Conservation (phyloP, 2,797 vertebrate species). For the Channa striata region DNA sequence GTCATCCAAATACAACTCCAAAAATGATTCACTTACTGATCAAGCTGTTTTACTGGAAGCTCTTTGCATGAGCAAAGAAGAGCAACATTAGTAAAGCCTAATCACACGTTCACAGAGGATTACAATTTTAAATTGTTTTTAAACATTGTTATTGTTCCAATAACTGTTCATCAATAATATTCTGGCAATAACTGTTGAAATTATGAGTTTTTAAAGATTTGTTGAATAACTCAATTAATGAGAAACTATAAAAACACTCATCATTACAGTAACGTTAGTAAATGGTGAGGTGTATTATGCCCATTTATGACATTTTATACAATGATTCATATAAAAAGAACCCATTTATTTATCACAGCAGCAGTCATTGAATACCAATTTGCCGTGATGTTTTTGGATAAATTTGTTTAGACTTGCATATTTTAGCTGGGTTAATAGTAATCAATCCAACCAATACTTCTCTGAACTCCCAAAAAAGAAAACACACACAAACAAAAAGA, state of each 20-base stretch:
- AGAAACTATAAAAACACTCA: not conserved
- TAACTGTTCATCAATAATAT: not conserved
- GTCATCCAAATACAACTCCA: slow-evolving; percentile 38
- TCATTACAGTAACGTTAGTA: not conserved
- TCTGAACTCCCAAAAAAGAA: not conserved
- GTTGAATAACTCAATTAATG: not conserved
- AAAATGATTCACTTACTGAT: slow-evolving; percentile 65
- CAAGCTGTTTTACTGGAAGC: slow-evolving; percentile 48
- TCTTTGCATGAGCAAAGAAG: slow-evolving; percentile 29
- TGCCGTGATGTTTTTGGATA: no score
- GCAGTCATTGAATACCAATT: not conserved
- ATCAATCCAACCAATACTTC: not conserved
- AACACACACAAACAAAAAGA: not conserved
- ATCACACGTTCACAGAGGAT: not conserved
- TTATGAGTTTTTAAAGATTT: not conserved
- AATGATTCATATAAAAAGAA: no score
- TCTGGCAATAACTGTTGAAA: not conserved
- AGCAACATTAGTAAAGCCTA: slow-evolving; percentile 1
- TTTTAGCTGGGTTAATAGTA: not conserved
- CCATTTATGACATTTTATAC: not conserved
- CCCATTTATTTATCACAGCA: no score
- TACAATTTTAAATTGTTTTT: not conserved
- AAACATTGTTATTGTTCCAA: not conserved
- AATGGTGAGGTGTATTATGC: no score
- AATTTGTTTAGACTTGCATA: not conserved